Evolutionary conservation across 2,797 vertebrate genomes (phyloP).

Genomic region (Rhinoraja longicauda): DNA sequence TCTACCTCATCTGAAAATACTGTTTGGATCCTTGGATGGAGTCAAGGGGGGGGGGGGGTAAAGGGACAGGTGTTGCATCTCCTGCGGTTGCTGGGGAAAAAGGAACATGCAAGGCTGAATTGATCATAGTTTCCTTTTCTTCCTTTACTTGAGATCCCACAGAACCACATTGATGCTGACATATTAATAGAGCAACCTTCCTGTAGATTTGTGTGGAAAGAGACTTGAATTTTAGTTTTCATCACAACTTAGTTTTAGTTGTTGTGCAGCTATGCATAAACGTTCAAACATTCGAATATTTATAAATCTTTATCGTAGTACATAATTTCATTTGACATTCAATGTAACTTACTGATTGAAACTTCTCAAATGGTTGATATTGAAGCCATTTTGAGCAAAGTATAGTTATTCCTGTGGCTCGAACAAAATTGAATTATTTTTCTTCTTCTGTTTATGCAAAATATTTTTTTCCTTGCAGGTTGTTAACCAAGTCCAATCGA

Average conservation of each 20-base stretch:
- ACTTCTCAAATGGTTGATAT: background rate
- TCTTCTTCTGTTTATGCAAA: conserved; percentile 12
- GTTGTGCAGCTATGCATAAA: background rate
- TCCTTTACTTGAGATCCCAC: background rate
- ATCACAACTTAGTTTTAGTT: too few relatives aligned
- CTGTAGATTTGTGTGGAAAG: too few relatives aligned
- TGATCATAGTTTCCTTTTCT: background rate
- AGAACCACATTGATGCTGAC: background rate
- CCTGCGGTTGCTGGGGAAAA: too few relatives aligned
- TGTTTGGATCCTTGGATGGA: too few relatives aligned
- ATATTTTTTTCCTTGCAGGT: conserved; percentile 57
- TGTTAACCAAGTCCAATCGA: conserved; percentile 86
- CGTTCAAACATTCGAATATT: background rate
- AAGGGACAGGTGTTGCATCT: too few relatives aligned
- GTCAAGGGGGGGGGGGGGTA: too few relatives aligned
- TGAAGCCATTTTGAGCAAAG: background rate
- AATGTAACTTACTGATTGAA: background rate
- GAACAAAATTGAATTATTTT: background rate
- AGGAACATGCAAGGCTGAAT: background rate
- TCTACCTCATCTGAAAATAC: too few relatives aligned
- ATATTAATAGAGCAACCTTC: background rate
- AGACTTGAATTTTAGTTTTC: background rate
- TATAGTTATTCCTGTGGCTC: background rate
- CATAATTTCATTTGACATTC: background rate
- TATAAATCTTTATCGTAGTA: background rate